These are phyloP conservation scores for Pseudomyrmex gracilis DNA, from an alignment of 1,140 invertebrate genomes.

Conservation along the genomic window DNA sequence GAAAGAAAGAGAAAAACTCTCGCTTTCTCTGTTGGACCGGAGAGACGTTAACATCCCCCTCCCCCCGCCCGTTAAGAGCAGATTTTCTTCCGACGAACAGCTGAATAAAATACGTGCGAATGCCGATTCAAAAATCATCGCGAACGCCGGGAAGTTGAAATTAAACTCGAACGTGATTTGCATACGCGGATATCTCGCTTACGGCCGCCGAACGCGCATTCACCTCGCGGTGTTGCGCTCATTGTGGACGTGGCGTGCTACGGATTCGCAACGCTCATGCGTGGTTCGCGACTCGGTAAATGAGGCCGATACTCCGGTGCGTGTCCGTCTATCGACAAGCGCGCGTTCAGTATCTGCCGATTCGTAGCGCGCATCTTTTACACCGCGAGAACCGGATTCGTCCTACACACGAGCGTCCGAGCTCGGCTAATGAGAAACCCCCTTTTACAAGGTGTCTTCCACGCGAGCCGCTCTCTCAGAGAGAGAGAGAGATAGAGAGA, in stretches of 20 bases:
- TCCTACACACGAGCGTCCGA: conserved; percentile 50
- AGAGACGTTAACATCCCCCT: too few relatives aligned
- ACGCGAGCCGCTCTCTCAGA: conserved; percentile 16
- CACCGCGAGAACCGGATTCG: conserved; percentile 75
- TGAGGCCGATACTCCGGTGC: conserved; percentile 33
- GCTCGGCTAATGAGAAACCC: conserved; percentile 74
- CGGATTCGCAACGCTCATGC: conserved; percentile 23
- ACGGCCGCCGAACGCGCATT: conserved; percentile 2
- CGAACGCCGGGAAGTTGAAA: not conserved
- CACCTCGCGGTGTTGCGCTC: not conserved
- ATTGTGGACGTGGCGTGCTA: conserved; percentile 20
- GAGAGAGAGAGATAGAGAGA: too few relatives aligned
- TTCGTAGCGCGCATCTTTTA: conserved; percentile 55
- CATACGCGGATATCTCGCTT: not conserved
- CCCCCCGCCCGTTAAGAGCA: too few relatives aligned
- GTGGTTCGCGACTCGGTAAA: conserved; percentile 7
- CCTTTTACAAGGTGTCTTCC: conserved; percentile 72
- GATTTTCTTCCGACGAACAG: not conserved
- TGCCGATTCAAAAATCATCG: not conserved
- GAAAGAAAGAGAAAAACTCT: not conserved
- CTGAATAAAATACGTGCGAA: too few relatives aligned
- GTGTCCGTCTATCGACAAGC: conserved; percentile 48
- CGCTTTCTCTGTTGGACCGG: not conserved
- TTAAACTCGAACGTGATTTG: conserved; percentile 20
- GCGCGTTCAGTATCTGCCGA: conserved; percentile 27